These are phyloP conservation scores for Channa argus DNA, from an alignment of 2,113 vertebrate genomes.

Conservation along the genomic window DNA sequence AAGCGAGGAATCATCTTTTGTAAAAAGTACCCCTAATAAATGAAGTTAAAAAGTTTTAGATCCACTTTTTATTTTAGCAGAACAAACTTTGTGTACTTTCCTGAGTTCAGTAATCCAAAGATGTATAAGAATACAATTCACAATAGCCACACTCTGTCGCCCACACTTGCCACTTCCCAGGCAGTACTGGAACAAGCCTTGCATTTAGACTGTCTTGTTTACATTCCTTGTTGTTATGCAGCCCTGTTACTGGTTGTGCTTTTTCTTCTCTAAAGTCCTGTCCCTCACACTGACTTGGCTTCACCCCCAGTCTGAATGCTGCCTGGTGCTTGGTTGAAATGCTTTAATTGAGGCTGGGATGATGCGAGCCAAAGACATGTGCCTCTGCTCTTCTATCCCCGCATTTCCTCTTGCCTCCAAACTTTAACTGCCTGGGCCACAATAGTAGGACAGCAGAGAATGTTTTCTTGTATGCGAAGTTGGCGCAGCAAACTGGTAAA, in stretches of 20 bases:
- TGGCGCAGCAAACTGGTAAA: constrained; percentile 57
- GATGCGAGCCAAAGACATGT: constrained; percentile 60
- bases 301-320: constrained; percentile 18
- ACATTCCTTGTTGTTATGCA: constrained; percentile 20
- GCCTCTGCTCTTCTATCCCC: constrained; percentile 35
- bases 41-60: too few relatives aligned
- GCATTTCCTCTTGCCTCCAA: constrained; percentile 39
- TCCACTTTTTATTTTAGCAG: too few relatives aligned
- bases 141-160: not conserved
- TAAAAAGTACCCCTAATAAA: too few relatives aligned
- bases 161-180: not conserved
- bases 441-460: constrained; percentile 41
- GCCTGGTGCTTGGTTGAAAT: constrained; percentile 65
- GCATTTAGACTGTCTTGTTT: constrained; percentile 12
- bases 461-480: constrained; percentile 46
- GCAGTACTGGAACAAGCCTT: not conserved
- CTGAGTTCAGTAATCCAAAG: too few relatives aligned
- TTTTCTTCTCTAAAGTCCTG: constrained; percentile 47
- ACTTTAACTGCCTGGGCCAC: constrained; percentile 39
- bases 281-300: constrained; percentile 47
- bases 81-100: too few relatives aligned
- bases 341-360: constrained; percentile 55
- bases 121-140: not conserved
- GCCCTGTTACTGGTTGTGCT: constrained; percentile 17
- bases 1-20: too few relatives aligned